A percentile compares a stretch with the other conserved stretches of the same genome.
phyloP scores from a whole-genome alignment of 2,888 invertebrate species.

The Lasius fuliginosus region DNA sequence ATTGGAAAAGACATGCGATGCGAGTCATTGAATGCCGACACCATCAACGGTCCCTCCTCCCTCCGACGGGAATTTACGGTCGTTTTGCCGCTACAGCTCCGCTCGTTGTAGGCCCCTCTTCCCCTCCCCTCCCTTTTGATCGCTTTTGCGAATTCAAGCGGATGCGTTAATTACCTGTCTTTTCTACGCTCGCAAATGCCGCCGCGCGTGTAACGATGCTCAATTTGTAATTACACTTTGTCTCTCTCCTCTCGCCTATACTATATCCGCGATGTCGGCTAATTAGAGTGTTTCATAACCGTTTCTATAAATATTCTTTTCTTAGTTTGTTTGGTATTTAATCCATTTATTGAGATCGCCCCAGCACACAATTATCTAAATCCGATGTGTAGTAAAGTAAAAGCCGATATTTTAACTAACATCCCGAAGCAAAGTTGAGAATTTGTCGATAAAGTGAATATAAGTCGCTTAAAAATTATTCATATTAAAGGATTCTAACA shows the following conservation, averaged over 20 bases:
- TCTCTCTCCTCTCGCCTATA: background rate
- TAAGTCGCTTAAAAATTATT: background rate
- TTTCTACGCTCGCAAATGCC: slow-evolving; percentile 22
- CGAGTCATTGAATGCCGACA: slow-evolving; percentile 33
- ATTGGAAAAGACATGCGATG: slow-evolving; percentile 54
- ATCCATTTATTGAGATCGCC: background rate
- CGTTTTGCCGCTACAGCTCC: slow-evolving; percentile 15
- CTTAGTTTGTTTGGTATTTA: background rate
- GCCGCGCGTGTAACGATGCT: slow-evolving; percentile 25
- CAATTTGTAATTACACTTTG: slow-evolving; percentile 39
- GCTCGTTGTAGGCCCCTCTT: background rate
- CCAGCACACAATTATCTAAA: background rate
- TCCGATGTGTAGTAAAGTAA: background rate
- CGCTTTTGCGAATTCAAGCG: slow-evolving; percentile 30
- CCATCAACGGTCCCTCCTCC: slow-evolving; percentile 1
- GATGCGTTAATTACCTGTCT: slow-evolving; percentile 48
- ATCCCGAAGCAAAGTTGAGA: background rate
- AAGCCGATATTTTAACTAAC: background rate
- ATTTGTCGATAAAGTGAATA: background rate
- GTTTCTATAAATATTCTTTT: background rate
- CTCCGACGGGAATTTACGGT: slow-evolving; percentile 45
- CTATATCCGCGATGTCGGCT: background rate
- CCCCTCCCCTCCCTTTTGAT: background rate
- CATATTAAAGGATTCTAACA: background rate
- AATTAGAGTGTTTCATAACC: slow-evolving; percentile 27